phyloP scores from a whole-genome alignment of 2,113 vertebrate genomes.

The Phrynosoma blainvillii region DNA sequence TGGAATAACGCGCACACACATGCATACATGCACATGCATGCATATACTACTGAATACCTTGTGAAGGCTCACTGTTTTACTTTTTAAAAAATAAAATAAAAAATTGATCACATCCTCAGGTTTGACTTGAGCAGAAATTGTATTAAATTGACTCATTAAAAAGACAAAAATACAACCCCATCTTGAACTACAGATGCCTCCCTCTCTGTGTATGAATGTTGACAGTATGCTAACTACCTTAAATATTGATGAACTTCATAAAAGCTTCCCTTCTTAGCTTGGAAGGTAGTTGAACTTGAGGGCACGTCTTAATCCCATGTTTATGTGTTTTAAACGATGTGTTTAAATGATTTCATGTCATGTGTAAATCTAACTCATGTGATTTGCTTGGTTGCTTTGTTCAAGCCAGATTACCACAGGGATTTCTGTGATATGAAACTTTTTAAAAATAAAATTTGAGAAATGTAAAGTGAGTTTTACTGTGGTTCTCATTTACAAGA shows the following conservation, averaged over 20 bases:
- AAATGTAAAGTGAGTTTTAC: not conserved
- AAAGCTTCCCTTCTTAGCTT: not conserved
- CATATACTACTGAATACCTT: slow-evolving; percentile 51
- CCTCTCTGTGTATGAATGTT: not conserved
- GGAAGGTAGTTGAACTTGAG: not conserved
- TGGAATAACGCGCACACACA: not conserved
- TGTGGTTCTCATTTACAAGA: not conserved
- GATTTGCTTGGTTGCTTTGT: not conserved
- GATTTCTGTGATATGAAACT: not conserved
- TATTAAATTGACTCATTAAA: slow-evolving; percentile 38
- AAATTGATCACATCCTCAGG: slow-evolving; percentile 17
- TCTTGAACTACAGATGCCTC: not conserved
- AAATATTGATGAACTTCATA: not conserved
- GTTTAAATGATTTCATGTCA: too few relatives aligned
- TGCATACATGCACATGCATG: slow-evolving; percentile 50
- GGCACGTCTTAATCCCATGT: not conserved
- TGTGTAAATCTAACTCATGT: not conserved
- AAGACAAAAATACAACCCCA: slow-evolving; percentile 23
- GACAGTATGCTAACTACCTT: not conserved
- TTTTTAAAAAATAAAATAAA: slow-evolving; percentile 6
- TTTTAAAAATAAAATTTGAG: not conserved
- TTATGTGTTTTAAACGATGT: too few relatives aligned
- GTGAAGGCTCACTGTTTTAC: slow-evolving; percentile 36
- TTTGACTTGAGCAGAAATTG: slow-evolving; percentile 42
- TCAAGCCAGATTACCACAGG: not conserved